Percentiles rank a stretch among this genome's conserved stretches.
Conservation (phyloP, 1,140 invertebrate species). For the Dreissena polymorpha region DNA sequence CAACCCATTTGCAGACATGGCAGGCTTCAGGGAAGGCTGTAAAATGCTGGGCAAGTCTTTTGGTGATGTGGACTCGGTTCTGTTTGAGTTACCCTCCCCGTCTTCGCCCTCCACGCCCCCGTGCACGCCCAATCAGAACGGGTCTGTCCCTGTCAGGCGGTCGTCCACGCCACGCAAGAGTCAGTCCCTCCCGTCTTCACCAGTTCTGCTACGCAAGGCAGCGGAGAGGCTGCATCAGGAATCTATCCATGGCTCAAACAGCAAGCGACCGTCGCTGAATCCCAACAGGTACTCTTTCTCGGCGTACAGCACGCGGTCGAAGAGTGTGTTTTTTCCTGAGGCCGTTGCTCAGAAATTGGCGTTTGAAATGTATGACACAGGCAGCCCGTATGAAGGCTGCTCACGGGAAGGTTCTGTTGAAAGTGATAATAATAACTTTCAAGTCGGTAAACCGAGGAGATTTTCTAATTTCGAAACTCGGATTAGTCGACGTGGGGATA, state of each 20-base stretch:
- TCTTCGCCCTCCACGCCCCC: conserved; percentile 68
- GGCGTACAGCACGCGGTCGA: conserved; percentile 61
- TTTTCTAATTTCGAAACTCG: conserved; percentile 38
- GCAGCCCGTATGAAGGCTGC: conserved; percentile 37
- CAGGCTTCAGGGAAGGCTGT: conserved; percentile 69
- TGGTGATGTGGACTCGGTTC: conserved; percentile 57
- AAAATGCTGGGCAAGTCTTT: conserved; percentile 71
- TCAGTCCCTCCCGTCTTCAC: conserved; percentile 75
- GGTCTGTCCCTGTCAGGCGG: conserved; percentile 41
- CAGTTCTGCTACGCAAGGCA: conserved; percentile 70
- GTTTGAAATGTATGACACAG: conserved; percentile 58
- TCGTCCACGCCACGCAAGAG: conserved; percentile 56
- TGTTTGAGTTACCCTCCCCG: conserved; percentile 68
- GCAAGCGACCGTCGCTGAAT: conserved; percentile 54
- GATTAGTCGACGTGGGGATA: background rate
- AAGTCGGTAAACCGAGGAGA: conserved; percentile 24
- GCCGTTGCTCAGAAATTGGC: conserved; percentile 62
- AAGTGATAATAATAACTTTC: conserved; percentile 35
- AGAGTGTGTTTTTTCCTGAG: conserved; percentile 67
- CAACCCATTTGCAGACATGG: conserved; percentile 75
- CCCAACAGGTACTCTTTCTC: conserved; percentile 50
- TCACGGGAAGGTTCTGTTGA: conserved; percentile 41
- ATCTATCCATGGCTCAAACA: conserved; percentile 71
- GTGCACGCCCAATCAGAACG: conserved; percentile 64
- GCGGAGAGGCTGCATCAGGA: conserved; percentile 74